phyloP scores from a whole-genome alignment of 1,140 invertebrate species.

The Plutomurus gul region DNA sequence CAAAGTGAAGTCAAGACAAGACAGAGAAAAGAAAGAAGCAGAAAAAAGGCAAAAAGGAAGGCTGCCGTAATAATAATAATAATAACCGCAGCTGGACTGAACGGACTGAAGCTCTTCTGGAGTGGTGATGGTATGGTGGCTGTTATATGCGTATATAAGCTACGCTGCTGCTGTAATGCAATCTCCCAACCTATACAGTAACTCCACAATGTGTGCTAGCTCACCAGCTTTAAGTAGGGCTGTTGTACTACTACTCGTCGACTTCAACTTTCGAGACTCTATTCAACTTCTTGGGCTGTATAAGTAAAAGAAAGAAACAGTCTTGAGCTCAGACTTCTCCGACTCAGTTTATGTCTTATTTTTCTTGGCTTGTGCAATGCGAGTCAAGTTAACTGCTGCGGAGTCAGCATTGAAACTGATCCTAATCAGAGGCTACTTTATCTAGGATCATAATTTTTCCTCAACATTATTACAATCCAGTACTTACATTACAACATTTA shows the following conservation, averaged over 20 bases:
- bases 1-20: constrained; percentile 23
- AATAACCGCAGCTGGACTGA: constrained; percentile 26
- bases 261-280: constrained; percentile 16
- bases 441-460: constrained; percentile 17
- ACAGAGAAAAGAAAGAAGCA: constrained; percentile 2
- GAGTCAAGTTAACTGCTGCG: background rate
- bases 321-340: background rate
- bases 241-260: too few relatives aligned
- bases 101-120: constrained; percentile 1
- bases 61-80: constrained; percentile 18
- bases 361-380: background rate
- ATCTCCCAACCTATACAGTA: too few relatives aligned
- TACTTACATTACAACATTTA: background rate
- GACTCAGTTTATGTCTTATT: constrained; percentile 6
- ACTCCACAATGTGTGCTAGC: too few relatives aligned
- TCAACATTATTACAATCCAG: background rate
- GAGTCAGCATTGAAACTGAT: background rate
- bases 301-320: background rate
- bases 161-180: too few relatives aligned
- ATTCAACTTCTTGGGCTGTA: background rate
- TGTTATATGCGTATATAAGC: too few relatives aligned
- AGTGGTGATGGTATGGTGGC: background rate
- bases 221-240: too few relatives aligned
- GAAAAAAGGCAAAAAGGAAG: constrained; percentile 20
- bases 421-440: background rate